Base-by-base conservation (phyloP, 2,888 invertebrate species). In the Halocaridina rubra region DNA sequence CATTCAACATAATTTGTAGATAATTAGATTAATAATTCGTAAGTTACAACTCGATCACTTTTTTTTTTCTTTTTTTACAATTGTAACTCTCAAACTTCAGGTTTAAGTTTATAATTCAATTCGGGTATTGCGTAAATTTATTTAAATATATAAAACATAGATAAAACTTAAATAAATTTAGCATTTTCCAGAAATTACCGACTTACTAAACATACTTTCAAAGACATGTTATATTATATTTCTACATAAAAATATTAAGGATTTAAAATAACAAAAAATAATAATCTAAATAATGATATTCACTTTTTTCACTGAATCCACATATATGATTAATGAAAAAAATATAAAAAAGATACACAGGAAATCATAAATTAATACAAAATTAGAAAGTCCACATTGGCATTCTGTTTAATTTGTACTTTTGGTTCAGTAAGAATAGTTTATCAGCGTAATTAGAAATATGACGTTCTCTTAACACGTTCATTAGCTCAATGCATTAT, bases 291-390 rank as follows among this genome's bases (percentile, higher is more conserved):
- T 22, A 24, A 8, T 24, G 22, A 59, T 59, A 22, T 19, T 59
- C 8, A 22, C 10, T 59, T 59, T 19, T 16, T 10, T 16, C 59
- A 59, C 7, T 59, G 29, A 13, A 59, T 13, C 24, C 61, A 59
- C 61, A 59, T 7, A 22, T 22, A 2, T 67, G 8, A 3, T 29
- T 8, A 67, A 13, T n/a, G 61, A 16, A 7, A 7, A 7, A 22
- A 59, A 27, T 67, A 67, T 30, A 67, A n/a, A n/a, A n/a, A n/a
- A n/a, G n/a, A 67, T 32, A 67, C 67, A 67, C n/a, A 67, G 29
- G 10, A 29, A 19, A 8, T 64, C 32, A 67, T 67, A 22, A 29
- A 29, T 29, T 16, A 67, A 30, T 29, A n/a, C 30, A 67, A 30
- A 19, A 67, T 29, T 19, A 67, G n/a, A 1, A 30, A 16, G 32